Conservation (phyloP, 1,140 invertebrate genomes). For the Drosophila littoralis region DNA sequence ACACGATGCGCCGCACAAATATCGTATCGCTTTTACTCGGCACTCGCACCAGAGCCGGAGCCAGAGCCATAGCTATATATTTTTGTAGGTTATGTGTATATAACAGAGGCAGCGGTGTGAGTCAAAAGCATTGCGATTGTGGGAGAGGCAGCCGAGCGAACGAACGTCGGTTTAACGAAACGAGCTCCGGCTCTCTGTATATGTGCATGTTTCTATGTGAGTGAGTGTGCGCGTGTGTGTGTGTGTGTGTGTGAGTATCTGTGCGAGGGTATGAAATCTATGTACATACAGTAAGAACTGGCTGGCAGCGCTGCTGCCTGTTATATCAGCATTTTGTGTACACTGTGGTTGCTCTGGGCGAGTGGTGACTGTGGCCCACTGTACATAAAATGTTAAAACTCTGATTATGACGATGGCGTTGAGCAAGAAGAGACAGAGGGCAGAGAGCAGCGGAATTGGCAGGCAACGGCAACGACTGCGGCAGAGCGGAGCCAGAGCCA, state of each 20-base stretch:
- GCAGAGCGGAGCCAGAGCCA: conserved; percentile 57
- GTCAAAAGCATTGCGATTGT: conserved; percentile 72
- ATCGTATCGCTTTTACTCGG: conserved; percentile 70
- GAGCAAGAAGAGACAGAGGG: conserved; percentile 43
- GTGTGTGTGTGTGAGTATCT: conserved; percentile 38
- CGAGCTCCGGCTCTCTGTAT: conserved; percentile 55
- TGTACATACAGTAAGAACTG: conserved; percentile 58
- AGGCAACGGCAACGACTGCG: conserved; percentile 60
- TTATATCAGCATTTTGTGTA: background rate
- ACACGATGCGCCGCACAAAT: conserved; percentile 76
- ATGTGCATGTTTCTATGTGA: conserved; percentile 24
- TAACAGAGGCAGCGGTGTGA: conserved; percentile 75
- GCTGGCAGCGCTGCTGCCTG: background rate
- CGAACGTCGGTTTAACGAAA: conserved; percentile 47
- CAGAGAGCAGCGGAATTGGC: conserved; percentile 42
- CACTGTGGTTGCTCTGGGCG: background rate
- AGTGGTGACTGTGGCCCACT: conserved; percentile 52
- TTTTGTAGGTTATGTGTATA: conserved; percentile 84
- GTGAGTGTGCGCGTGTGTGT: no score
- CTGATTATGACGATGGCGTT: conserved; percentile 79
- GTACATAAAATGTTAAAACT: conserved; percentile 83
- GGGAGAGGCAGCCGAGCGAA: conserved; percentile 69
- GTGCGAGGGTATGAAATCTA: conserved; percentile 45
- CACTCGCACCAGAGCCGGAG: conserved; percentile 51
- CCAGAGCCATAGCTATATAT: conserved; percentile 67